Percentiles rank a stretch among this genome's conserved stretches.
These are phyloP conservation scores for Anarsia innoxiella DNA, from an alignment of 2,888 invertebrate species.

Conservation along the genomic window DNA sequence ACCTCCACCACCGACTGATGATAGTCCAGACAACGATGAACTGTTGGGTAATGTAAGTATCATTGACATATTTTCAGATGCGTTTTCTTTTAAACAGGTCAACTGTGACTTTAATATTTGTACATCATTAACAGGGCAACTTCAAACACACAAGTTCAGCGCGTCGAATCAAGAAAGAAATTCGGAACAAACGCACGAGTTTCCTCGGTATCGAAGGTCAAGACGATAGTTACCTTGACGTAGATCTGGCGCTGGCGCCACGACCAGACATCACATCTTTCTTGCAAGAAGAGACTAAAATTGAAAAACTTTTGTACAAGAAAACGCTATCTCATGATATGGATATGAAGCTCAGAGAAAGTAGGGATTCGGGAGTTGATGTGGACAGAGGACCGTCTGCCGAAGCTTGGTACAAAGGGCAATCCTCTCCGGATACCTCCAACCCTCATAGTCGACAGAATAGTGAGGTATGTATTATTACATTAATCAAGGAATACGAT, in stretches of 20 bases:
- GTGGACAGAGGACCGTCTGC: conserved; percentile 76
- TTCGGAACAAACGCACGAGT: conserved; percentile 87
- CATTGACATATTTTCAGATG: too few relatives aligned
- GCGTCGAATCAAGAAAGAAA: conserved; percentile 89
- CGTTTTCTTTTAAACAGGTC: too few relatives aligned
- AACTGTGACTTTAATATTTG: too few relatives aligned
- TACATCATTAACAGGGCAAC: conserved; percentile 74
- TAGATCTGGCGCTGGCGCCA: conserved; percentile 80
- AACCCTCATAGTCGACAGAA: conserved; percentile 86
- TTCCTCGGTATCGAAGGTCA: conserved; percentile 89
- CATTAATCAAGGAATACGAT: too few relatives aligned
- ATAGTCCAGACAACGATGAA: conserved; percentile 48
- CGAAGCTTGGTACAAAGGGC: conserved; percentile 75
- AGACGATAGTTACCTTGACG: conserved; percentile 80
- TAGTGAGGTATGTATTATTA: conserved; percentile 82
- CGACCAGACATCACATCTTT: conserved; percentile 88
- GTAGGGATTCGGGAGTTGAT: conserved; percentile 87
- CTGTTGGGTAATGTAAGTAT: conserved; percentile 65
- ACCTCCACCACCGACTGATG: conserved; percentile 84
- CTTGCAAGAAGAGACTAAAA: conserved; percentile 84
- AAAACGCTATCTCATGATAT: conserved; percentile 82
- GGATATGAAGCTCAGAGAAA: conserved; percentile 78
- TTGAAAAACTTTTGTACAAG: conserved; percentile 85
- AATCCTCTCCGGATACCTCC: conserved; percentile 66
- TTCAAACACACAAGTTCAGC: conserved; percentile 87